Percentiles rank a stretch among this genome's conserved stretches.
These are phyloP conservation scores for Galagoides demidoff DNA, from an alignment of 2,797 vertebrate species.

Conservation along the genomic window DNA sequence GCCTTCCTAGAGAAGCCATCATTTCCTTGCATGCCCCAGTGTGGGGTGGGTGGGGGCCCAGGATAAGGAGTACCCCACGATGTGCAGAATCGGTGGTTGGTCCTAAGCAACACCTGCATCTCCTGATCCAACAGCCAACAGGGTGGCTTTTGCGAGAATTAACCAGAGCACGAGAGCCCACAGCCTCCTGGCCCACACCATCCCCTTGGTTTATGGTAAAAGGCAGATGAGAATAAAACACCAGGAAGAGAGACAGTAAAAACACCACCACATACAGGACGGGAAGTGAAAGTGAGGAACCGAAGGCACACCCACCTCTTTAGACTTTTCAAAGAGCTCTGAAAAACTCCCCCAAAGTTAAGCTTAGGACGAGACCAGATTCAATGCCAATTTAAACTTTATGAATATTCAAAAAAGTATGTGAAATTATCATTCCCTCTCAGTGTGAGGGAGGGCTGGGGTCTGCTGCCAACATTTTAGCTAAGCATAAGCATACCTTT, in stretches of 20 bases:
- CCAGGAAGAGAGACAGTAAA: neutral
- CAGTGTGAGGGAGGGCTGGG: neutral
- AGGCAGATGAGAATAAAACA: neutral
- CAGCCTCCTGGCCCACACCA: too few relatives aligned
- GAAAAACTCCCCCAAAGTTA: slow-evolving; percentile 4
- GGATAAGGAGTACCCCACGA: neutral
- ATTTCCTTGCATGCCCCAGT: neutral
- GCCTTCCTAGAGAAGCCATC: neutral
- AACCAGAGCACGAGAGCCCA: neutral
- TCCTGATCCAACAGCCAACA: neutral
- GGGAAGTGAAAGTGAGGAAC: neutral
- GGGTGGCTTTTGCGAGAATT: neutral
- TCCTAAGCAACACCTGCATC: neutral
- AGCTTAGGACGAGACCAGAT: neutral
- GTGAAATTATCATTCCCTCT: slow-evolving; percentile 49
- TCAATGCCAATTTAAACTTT: slow-evolving; percentile 49
- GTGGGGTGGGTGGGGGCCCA: neutral
- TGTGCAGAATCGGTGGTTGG: too few relatives aligned
- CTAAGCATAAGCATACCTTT: neutral
- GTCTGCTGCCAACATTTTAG: neutral
- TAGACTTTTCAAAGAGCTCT: slow-evolving; percentile 3
- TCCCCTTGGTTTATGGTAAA: neutral
- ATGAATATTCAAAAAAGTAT: slow-evolving; percentile 64
- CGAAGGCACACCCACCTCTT: neutral
- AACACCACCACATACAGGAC: neutral